Base-by-base conservation (phyloP, 2,797 vertebrate genomes). In the Gymnothorax javanicus region DNA sequence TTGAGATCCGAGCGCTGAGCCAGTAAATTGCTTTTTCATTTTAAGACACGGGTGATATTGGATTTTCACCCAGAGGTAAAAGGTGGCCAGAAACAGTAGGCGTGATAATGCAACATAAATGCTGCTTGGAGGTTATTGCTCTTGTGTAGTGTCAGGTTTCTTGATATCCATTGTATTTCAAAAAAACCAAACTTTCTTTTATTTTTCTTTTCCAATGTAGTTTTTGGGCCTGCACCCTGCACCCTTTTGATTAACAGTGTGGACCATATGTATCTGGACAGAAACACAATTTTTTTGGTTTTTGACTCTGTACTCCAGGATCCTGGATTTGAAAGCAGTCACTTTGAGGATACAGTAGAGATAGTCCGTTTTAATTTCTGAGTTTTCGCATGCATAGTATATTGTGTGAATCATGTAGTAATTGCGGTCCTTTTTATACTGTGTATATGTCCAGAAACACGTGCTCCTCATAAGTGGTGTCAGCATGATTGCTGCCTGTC, bases 21-120 rank as follows among this genome's bases (percentile, higher is more conserved):
- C 64, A 67, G 64, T 67, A 67, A 67, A 67, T 67, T 67, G 64
- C 64, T 67, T 67, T 67, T 67, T 67, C 20, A 67, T 67, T 67
- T 67, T n/a, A 73, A 12, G 71, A 73, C 71, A 73, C 43, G 9
- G 13, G 71, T 43, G 71, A 33, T 73, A 33, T 43, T 73, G 13
- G 8, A 67, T 73, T 73, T 73, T 73, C 33, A 43, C 33, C 71
- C 71, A 73, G 71, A 73, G 33, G 71, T 73, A 73, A 73, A 73
- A 43, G 27, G 71, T 33, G 27, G 71, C 71, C 5, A 4, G 27
- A 43, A 73, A 33, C 33, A 73, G 33, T 43, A 73, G 71, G 13
- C 71, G 25, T 33, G 43, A 12, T 12, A 12, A 73, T 15, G 43
- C 71, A 73, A 73, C 9, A 43, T 27, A 73, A 43, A 33, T 27